Conservation (phyloP, 30 jellyfish, hydroid and myxozoan species). For the Cassiopea andromeda region DNA sequence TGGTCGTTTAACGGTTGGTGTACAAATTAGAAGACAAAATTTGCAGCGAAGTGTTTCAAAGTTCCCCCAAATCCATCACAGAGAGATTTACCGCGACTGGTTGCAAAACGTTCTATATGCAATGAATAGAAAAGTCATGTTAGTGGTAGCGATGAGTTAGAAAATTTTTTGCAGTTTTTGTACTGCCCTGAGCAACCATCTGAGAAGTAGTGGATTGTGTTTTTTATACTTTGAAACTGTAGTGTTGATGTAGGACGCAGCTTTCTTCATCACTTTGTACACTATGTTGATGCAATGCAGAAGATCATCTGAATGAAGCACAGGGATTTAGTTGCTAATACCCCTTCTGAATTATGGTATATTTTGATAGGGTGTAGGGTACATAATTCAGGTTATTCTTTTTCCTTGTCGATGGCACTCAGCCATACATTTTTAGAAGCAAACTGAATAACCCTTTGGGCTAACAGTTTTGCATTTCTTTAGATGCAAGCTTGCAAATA, state of each 20-base stretch:
- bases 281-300: neutral
- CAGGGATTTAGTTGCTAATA: neutral
- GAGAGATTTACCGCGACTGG: slow-evolving; percentile 22
- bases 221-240: neutral
- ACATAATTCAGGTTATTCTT: neutral
- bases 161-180: slow-evolving; percentile 18
- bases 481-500: slow-evolving; percentile 32
- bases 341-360: neutral
- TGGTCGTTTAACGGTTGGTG: slow-evolving; percentile 11
- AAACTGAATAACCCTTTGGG: slow-evolving; percentile 5
- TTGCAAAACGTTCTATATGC: slow-evolving; percentile 15
- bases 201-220: neutral
- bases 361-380: neutral
- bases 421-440: neutral
- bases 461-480: slow-evolving; percentile 8
- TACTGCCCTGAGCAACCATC: slow-evolving; percentile 30
- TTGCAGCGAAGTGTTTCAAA: slow-evolving; percentile 12
- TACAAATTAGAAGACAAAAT: neutral
- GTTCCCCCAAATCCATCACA: slow-evolving; percentile 37
- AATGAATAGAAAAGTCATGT: slow-evolving; percentile 18
- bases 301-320: slow-evolving; percentile 10
- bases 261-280: neutral
- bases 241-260: neutral
- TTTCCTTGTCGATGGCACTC: neutral
- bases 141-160: slow-evolving; percentile 9